These are phyloP conservation scores for Gnathonemus echidnorhynchus DNA, from an alignment of 2,113 vertebrate species.

Conservation along the genomic window DNA sequence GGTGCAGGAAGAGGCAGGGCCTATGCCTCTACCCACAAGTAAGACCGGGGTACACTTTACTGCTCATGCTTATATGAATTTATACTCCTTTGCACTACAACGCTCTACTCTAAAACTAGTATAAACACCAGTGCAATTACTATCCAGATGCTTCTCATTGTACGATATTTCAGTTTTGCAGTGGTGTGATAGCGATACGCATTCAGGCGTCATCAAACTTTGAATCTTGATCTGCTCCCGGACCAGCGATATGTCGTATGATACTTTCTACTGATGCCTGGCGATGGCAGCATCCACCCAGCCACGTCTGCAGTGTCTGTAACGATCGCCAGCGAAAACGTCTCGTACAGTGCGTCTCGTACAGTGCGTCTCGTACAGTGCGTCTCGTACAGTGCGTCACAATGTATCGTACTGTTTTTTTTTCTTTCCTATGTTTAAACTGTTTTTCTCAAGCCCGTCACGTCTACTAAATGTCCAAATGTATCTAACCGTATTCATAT, in stretches of 20 bases:
- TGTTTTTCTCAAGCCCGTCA: not conserved
- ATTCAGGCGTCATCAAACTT: not conserved
- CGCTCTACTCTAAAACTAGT: not conserved
- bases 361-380: too few species aligned
- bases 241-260: not conserved
- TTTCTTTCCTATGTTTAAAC: not conserved
- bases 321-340: not conserved
- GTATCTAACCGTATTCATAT: not conserved
- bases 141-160: not conserved
- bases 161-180: not conserved
- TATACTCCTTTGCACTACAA: not conserved
- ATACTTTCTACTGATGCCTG: not conserved
- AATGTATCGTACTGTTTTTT: not conserved
- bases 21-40: slow-evolving; percentile 77
- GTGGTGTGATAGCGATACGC: not conserved
- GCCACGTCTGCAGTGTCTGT: not conserved
- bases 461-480: not conserved
- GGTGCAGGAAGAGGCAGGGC: slow-evolving; percentile 75
- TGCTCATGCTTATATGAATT: not conserved
- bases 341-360: too few species aligned
- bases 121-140: not conserved
- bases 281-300: not conserved
- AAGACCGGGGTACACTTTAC: not conserved
- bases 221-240: not conserved
- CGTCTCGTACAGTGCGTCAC: too few species aligned